Conservation (phyloP, 35 echinoderm and acorn worm genomes). For the Ophioderma brevispina region DNA sequence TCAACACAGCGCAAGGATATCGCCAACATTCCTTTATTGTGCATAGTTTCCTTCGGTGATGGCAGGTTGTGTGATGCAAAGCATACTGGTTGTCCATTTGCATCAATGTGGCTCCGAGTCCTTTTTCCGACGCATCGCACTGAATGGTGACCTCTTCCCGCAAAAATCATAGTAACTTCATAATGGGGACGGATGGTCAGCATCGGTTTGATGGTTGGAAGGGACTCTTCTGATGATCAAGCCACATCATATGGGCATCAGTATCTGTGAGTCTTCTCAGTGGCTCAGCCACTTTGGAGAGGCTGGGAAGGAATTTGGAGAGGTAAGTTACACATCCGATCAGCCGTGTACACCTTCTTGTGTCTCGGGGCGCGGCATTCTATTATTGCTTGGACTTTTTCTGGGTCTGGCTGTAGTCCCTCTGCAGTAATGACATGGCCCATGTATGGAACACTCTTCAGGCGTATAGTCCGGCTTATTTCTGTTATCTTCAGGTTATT, state of each 20-base stretch:
- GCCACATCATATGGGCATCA: constrained; percentile 42
- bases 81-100: constrained; percentile 41
- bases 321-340: constrained; percentile 76
- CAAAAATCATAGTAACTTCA: constrained; percentile 46
- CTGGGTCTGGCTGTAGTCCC: constrained; percentile 59
- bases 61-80: constrained; percentile 33
- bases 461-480: constrained; percentile 49
- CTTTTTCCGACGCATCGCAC: constrained; percentile 40
- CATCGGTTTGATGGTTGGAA: constrained; percentile 6
- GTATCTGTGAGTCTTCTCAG: constrained; percentile 31
- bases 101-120: constrained; percentile 31
- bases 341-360: constrained; percentile 52
- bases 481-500: constrained; percentile 71
- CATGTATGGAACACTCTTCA: constrained; percentile 51
- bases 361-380: constrained; percentile 41
- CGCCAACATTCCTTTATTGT: constrained; percentile 53
- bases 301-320: constrained; percentile 29
- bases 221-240: constrained; percentile 10
- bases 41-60: constrained; percentile 29
- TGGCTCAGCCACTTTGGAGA: background rate
- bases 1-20: constrained; percentile 66
- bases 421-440: constrained; percentile 65
- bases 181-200: constrained; percentile 37
- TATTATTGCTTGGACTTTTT: constrained; percentile 55
- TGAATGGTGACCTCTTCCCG: constrained; percentile 34